Percentiles rank a stretch among this genome's conserved stretches.
phyloP scores from a whole-genome alignment of 2,113 vertebrate species.

The Pseudopodoces humilis region DNA sequence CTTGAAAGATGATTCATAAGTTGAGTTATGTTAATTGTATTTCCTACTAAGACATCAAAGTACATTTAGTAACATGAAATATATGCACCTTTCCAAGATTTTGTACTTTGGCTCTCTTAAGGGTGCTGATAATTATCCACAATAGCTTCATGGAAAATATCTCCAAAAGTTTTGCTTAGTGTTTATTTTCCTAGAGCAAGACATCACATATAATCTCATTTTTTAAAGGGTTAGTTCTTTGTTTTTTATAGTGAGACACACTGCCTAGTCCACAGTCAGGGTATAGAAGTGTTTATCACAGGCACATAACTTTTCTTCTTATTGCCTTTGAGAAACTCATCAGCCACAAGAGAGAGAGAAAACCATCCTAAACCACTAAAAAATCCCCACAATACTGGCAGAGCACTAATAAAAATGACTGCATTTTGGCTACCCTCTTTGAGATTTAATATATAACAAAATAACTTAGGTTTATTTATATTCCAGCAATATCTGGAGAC shows the following conservation, averaged over 20 bases:
- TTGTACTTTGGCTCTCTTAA: slow-evolving; percentile 18
- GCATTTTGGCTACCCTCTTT: neutral
- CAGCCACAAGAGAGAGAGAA: neutral
- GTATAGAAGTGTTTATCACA: neutral
- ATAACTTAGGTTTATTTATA: neutral
- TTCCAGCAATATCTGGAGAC: neutral
- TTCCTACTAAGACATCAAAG: slow-evolving; percentile 51
- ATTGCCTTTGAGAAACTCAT: neutral
- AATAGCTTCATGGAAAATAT: slow-evolving; percentile 26
- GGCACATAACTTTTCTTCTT: neutral
- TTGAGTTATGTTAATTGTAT: slow-evolving; percentile 43
- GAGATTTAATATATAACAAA: neutral
- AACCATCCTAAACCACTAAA: neutral
- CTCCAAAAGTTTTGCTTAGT: neutral
- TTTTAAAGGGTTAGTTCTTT: neutral
- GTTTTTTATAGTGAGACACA: neutral
- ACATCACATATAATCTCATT: neutral
- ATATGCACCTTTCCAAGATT: slow-evolving; percentile 30
- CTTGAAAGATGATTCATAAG: slow-evolving; percentile 55
- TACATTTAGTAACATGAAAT: slow-evolving; percentile 11
- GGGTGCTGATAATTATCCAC: neutral
- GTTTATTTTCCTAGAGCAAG: slow-evolving; percentile 25
- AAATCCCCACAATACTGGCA: fast-evolving
- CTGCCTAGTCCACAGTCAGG: neutral
- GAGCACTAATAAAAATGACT: neutral